Percentiles rank a stretch among this genome's conserved stretches.
Conservation (phyloP, 2,797 vertebrate species). For the Enoplosus armatus region DNA sequence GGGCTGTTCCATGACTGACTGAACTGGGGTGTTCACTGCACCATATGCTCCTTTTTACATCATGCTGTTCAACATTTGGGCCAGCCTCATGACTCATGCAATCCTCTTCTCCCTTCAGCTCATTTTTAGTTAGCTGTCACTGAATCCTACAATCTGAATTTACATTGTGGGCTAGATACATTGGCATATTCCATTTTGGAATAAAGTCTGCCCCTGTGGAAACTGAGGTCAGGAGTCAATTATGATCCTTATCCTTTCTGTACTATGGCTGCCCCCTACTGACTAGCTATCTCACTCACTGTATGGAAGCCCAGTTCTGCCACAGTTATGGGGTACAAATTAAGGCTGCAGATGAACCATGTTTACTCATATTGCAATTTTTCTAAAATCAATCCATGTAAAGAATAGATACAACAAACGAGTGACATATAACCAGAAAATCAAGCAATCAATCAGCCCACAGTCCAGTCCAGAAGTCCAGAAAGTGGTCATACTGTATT, state of each 20-base stretch:
- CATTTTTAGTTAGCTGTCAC: constrained; percentile 12
- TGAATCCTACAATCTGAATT: constrained; percentile 20
- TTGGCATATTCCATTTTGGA: not conserved
- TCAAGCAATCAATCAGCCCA: constrained; percentile 1
- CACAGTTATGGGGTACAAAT: not conserved
- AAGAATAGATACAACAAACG: not conserved
- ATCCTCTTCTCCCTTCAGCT: constrained; percentile 24
- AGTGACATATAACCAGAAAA: not conserved
- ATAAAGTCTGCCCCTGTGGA: not conserved
- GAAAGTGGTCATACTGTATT: not conserved
- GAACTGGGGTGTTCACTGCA: constrained; percentile 63
- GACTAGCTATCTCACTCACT: constrained; percentile 1
- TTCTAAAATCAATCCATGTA: not conserved
- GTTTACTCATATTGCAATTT: not conserved
- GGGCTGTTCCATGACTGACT: constrained; percentile 67
- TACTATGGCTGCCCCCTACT: not conserved
- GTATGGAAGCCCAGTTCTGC: not conserved
- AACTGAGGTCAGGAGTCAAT: constrained; percentile 22
- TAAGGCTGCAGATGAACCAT: no score
- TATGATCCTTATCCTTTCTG: not conserved
- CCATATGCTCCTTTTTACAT: constrained; percentile 74
- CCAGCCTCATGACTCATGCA: constrained; percentile 61
- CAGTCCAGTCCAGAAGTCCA: constrained; percentile 5
- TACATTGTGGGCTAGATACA: not conserved
- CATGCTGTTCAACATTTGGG: constrained; percentile 66